These are phyloP conservation scores for Ellobium chinense DNA, from an alignment of 2,888 invertebrate genomes.

Conservation along the genomic window DNA sequence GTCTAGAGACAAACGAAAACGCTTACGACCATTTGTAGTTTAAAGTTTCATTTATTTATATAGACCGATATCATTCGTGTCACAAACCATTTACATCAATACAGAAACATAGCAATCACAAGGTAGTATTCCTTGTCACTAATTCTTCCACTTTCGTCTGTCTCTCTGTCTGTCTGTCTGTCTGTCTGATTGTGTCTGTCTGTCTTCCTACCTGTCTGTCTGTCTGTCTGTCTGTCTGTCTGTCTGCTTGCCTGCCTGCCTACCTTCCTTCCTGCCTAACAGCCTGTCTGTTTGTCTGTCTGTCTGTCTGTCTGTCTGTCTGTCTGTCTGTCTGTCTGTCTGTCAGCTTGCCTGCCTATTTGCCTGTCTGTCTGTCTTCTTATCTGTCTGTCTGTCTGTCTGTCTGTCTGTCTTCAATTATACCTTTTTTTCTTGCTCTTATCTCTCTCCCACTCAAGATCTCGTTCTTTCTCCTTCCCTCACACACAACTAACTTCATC, in stretches of 20 bases:
- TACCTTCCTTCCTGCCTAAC: background rate
- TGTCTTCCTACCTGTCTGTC: slow-evolving; percentile 3
- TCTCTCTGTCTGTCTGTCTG: slow-evolving; percentile 31
- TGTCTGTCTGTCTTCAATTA: background rate
- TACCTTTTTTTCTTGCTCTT: background rate
- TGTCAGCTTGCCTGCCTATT: background rate
- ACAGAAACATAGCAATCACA: too few species aligned
- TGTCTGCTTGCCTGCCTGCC: background rate
- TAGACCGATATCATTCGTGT: too few species aligned
- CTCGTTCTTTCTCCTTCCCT: background rate
- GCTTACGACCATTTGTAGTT: too few species aligned
- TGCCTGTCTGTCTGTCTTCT: background rate
- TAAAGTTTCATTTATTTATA: too few species aligned
- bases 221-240: slow-evolving; percentile 31
- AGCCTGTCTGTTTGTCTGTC: background rate
- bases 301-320: slow-evolving; percentile 11
- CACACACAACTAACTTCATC: background rate
- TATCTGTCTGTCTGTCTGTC: background rate
- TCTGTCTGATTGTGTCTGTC: too few species aligned
- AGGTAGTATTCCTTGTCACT: too few species aligned
- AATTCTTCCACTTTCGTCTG: too few species aligned
- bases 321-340: slow-evolving; percentile 1
- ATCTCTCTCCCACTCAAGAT: background rate
- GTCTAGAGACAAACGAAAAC: too few species aligned
- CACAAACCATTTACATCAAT: background rate